Conservation (phyloP, 2,888 invertebrate species). For the Gastracanthus pulcherrimus region DNA sequence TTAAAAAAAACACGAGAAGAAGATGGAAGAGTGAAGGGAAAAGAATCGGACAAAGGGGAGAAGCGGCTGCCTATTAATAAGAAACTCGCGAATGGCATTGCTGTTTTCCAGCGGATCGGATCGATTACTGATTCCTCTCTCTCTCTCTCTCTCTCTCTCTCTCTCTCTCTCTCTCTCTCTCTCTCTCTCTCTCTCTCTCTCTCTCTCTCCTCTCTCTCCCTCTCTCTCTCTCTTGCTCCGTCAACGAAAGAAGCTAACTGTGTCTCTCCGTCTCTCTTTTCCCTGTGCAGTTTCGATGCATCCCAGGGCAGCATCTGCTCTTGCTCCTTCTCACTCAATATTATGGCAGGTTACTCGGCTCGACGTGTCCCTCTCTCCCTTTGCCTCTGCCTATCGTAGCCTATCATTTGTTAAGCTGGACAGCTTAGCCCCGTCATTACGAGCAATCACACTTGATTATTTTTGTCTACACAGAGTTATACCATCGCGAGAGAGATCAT, state of each 20-base stretch:
- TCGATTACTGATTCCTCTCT: slow-evolving; percentile 69
- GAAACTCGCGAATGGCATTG: slow-evolving; percentile 68
- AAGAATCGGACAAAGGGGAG: slow-evolving; percentile 32
- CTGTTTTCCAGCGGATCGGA: slow-evolving; percentile 71
- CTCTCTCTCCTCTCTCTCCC: slow-evolving; percentile 12
- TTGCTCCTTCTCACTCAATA: not conserved
- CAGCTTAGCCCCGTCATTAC: slow-evolving; percentile 76
- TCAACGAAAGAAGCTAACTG: slow-evolving; percentile 4
- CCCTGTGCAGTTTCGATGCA: not conserved
- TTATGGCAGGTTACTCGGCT: not conserved
- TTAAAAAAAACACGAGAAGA: not conserved
- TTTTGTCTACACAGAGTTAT: slow-evolving; percentile 71
- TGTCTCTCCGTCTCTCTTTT: not conserved
- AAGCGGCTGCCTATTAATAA: slow-evolving; percentile 72
- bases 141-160: slow-evolving; percentile 8
- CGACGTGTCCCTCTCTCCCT: not conserved
- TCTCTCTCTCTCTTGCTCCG: slow-evolving; percentile 14
- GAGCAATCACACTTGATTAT: slow-evolving; percentile 72
- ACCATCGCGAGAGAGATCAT: slow-evolving; percentile 60
- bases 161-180: slow-evolving; percentile 1
- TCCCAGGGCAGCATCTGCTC: not conserved
- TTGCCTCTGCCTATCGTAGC: slow-evolving; percentile 63
- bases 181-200: not conserved
- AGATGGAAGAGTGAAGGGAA: slow-evolving; percentile 5
- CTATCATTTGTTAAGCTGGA: slow-evolving; percentile 76